Evolutionary conservation across 2,113 vertebrate genomes (phyloP).

Genomic region (Caranx ignobilis): DNA sequence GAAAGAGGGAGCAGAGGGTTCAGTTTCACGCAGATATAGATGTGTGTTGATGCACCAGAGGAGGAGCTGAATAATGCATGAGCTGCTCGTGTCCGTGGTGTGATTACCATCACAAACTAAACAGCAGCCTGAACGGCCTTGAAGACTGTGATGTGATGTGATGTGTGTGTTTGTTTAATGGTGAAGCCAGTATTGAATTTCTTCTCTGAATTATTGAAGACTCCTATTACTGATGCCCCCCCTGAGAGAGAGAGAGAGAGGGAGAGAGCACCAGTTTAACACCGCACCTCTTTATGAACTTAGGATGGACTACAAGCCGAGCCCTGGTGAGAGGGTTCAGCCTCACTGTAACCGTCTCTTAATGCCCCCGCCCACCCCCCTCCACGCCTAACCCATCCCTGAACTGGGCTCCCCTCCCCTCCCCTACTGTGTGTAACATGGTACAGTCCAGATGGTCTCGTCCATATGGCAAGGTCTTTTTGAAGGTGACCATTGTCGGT

Average conservation of each 20-base stretch:
- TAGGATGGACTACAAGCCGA: slow-evolving; percentile 10
- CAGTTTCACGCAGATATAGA: slow-evolving; percentile 14
- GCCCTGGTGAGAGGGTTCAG: slow-evolving; percentile 28
- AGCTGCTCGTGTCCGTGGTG: not conserved
- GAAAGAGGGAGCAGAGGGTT: slow-evolving; percentile 4
- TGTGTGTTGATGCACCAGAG: not conserved
- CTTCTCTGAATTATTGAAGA: slow-evolving; percentile 61
- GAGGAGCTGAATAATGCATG: slow-evolving; percentile 31
- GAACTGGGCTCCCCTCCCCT: slow-evolving; percentile 19
- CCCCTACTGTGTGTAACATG: slow-evolving; percentile 55
- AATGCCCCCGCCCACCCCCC: not conserved
- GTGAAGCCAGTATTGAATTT: slow-evolving; percentile 32
- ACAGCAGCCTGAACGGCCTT: slow-evolving; percentile 15
- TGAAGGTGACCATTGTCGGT: slow-evolving; percentile 71
- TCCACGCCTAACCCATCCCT: not conserved
- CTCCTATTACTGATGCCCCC: slow-evolving; percentile 45
- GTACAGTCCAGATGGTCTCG: slow-evolving; percentile 77
- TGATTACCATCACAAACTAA: slow-evolving; percentile 24
- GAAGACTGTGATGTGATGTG: slow-evolving; percentile 19
- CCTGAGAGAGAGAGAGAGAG: slow-evolving; percentile 46
- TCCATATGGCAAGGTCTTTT: slow-evolving; percentile 77
- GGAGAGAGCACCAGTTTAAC: slow-evolving; percentile 44
- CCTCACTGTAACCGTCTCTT: slow-evolving; percentile 27
- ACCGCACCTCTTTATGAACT: slow-evolving; percentile 30
- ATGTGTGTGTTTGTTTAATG: slow-evolving; percentile 59